A percentile compares a stretch with the other conserved stretches of the same genome.
Conservation (phyloP, 1,140 invertebrate species). For the Drosophila neocordata region DNA sequence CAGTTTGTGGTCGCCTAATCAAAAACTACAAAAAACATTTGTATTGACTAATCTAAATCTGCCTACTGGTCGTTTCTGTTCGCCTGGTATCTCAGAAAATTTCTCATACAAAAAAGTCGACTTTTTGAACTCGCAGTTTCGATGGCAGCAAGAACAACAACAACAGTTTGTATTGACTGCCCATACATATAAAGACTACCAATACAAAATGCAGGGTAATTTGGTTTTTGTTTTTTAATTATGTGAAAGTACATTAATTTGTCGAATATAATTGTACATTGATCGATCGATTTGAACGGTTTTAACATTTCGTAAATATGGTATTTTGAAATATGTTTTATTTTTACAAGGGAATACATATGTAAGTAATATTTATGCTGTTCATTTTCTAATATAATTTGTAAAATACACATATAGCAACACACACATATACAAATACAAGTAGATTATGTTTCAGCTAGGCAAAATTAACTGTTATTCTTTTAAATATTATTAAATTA, state of each 20-base stretch:
- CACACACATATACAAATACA: constrained; percentile 68
- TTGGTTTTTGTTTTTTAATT: constrained; percentile 5
- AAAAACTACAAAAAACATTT: no score
- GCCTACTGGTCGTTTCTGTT: no score
- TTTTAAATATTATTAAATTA: constrained; percentile 36
- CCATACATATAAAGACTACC: no score
- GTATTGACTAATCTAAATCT: no score
- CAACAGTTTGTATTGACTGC: no score
- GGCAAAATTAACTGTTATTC: constrained; percentile 37
- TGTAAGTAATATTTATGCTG: not conserved
- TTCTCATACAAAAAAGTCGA: no score
- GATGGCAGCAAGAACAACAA: no score
- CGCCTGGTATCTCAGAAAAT: no score
- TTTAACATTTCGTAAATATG: constrained; percentile 3
- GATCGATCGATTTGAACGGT: not conserved
- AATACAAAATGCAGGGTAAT: no score
- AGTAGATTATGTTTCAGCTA: constrained; percentile 39
- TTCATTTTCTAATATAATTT: constrained; percentile 24
- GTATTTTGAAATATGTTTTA: constrained; percentile 9
- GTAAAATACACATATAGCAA: constrained; percentile 75
- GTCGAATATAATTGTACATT: constrained; percentile 51
- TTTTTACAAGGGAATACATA: not conserved
- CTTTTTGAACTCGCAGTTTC: no score
- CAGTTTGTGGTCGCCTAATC: no score
- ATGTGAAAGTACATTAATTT: constrained; percentile 62